Conservation (phyloP, 2,888 invertebrate species). For the Caenorhabditis uteleia region DNA sequence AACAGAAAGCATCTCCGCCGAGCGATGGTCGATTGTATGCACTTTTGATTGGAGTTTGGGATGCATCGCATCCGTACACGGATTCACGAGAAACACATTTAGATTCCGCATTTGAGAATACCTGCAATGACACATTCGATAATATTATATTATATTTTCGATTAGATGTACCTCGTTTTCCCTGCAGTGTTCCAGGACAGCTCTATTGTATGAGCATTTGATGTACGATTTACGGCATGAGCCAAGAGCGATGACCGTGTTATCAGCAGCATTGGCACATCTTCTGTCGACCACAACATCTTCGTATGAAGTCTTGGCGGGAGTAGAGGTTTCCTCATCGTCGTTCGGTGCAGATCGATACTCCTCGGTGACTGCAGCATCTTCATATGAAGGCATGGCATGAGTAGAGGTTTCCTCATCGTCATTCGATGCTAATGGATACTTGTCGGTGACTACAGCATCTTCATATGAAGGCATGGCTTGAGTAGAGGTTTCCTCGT, state of each 20-base stretch:
- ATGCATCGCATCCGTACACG: slow-evolving; percentile 11
- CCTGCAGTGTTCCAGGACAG: slow-evolving; percentile 15
- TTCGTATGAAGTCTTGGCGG: slow-evolving; percentile 8
- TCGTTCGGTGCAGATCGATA: too few species aligned
- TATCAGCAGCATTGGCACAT: slow-evolving; percentile 17
- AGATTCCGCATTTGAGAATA: slow-evolving; percentile 13
- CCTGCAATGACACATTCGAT: too few species aligned
- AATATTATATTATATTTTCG: too few species aligned
- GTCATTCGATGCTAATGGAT: neutral
- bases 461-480: slow-evolving; percentile 2
- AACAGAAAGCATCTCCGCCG: slow-evolving; percentile 33
- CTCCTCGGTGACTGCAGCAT: too few species aligned
- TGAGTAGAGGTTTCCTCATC: neutral
- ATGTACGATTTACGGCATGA: slow-evolving; percentile 22
- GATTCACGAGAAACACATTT: slow-evolving; percentile 21
- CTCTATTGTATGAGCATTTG: slow-evolving; percentile 11
- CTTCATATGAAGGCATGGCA: too few species aligned
- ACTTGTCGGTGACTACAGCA: too few species aligned
- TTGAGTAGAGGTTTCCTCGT: neutral
- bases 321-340: neutral
- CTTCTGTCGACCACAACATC: slow-evolving; percentile 6
- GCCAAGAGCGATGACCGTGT: slow-evolving; percentile 13
- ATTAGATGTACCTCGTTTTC: slow-evolving; percentile 1
- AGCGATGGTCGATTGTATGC: slow-evolving; percentile 9
- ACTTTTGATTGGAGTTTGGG: slow-evolving; percentile 11